A percentile compares a stretch with the other conserved stretches of the same genome.
Evolutionary conservation across 2,797 vertebrate species (phyloP).

Genomic region (Echeneis naucrates): DNA sequence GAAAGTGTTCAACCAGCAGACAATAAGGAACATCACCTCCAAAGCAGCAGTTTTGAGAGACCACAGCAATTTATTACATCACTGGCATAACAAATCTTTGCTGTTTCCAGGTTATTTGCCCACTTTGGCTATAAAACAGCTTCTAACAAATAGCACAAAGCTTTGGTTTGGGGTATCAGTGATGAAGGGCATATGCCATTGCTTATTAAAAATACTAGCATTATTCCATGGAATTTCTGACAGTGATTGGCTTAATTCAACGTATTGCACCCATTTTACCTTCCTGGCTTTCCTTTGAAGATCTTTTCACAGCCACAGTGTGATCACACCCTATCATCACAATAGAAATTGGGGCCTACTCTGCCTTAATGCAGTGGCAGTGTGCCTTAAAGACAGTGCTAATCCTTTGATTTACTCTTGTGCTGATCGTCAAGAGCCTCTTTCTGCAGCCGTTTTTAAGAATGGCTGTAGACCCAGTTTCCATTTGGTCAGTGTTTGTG

Average conservation of each 20-base stretch:
- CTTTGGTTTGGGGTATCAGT: slow-evolving; percentile 51
- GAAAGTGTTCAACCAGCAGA: slow-evolving; percentile 41
- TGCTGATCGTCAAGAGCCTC: slow-evolving; percentile 8
- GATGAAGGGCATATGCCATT: slow-evolving; percentile 42
- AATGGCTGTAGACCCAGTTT: background rate
- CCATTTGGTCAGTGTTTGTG: background rate
- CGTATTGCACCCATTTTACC: slow-evolving; percentile 38
- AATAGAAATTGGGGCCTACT: slow-evolving; percentile 32
- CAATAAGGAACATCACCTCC: slow-evolving; percentile 44
- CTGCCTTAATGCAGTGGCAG: slow-evolving; percentile 33
- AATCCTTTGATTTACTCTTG: slow-evolving; percentile 38
- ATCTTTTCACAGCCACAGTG: slow-evolving; percentile 50
- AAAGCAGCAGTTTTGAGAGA: slow-evolving; percentile 43
- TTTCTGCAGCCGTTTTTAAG: background rate
- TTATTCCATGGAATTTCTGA: slow-evolving; percentile 48
- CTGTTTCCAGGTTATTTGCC: slow-evolving; percentile 56
- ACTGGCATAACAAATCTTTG: slow-evolving; percentile 48
- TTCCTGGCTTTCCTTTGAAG: slow-evolving; percentile 50
- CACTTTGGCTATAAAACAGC: slow-evolving; percentile 38
- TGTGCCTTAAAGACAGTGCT: slow-evolving; percentile 34
- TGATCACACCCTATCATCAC: slow-evolving; percentile 56
- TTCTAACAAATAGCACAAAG: slow-evolving; percentile 33
- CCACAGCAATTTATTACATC: slow-evolving; percentile 61
- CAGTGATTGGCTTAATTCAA: slow-evolving; percentile 56
- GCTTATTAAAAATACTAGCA: slow-evolving; percentile 56